These are phyloP conservation scores for Luffia ferchaultella DNA, from an alignment of 2,888 invertebrate genomes.

Conservation along the genomic window DNA sequence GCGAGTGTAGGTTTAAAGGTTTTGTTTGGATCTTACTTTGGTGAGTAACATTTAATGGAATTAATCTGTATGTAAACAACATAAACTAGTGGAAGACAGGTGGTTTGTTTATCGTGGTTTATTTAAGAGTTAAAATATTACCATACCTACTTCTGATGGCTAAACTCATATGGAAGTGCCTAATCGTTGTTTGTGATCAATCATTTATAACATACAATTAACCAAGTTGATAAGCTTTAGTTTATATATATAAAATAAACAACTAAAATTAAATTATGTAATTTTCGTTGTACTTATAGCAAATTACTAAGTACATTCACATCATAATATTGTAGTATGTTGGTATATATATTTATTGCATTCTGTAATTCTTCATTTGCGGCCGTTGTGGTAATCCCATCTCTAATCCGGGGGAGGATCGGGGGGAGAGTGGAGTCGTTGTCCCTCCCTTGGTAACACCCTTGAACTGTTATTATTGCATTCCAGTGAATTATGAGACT, in stretches of 20 bases:
- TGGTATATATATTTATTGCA: slow-evolving; percentile 27
- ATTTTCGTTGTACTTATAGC: too few species aligned
- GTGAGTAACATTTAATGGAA: slow-evolving; percentile 37
- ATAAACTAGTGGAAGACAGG: slow-evolving; percentile 20
- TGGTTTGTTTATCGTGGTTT: not conserved
- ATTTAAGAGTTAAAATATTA: slow-evolving; percentile 3
- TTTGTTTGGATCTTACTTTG: slow-evolving; percentile 49
- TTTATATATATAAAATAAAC: too few species aligned
- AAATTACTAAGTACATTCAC: too few species aligned
- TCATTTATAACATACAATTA: too few species aligned
- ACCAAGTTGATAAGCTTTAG: too few species aligned
- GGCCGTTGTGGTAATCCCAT: slow-evolving; percentile 62
- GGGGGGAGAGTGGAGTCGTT: slow-evolving; percentile 20
- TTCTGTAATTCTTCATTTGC: slow-evolving; percentile 62
- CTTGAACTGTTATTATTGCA: slow-evolving; percentile 50
- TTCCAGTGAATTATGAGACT: slow-evolving; percentile 58
- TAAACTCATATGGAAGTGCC: too few species aligned
- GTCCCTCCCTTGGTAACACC: slow-evolving; percentile 27
- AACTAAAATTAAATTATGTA: too few species aligned
- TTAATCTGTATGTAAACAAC: slow-evolving; percentile 30
- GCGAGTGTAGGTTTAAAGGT: slow-evolving; percentile 31
- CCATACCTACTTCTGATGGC: not conserved
- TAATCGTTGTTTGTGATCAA: too few species aligned
- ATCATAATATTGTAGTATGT: too few species aligned
- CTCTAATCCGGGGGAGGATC: slow-evolving; percentile 64